Conservation (phyloP, 2,113 vertebrate genomes). For the Centropus unirufus region DNA sequence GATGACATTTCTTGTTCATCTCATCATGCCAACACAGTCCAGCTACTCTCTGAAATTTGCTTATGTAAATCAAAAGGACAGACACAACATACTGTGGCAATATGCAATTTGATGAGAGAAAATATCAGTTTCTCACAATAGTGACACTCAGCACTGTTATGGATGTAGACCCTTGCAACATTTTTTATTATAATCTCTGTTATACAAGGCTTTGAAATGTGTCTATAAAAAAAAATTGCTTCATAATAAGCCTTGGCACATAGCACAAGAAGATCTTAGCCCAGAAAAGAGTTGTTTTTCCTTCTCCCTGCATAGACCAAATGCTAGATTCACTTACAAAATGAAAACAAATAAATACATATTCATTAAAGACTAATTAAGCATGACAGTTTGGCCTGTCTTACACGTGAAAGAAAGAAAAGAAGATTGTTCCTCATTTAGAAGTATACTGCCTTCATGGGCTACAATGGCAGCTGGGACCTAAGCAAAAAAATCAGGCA, state of each 20-base stretch:
- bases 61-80: not conserved
- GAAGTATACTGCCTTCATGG: not conserved
- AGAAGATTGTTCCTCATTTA: not conserved
- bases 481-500: not conserved
- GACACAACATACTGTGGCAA: not conserved
- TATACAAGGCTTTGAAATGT: not conserved
- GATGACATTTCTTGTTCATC: not conserved
- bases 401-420: not conserved
- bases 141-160: not conserved
- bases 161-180: not conserved
- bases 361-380: slow-evolving; percentile 42
- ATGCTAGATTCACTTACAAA: slow-evolving; percentile 31
- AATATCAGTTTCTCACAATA: not conserved
- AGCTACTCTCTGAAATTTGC: slow-evolving; percentile 4
- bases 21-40: not conserved
- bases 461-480: not conserved
- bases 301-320: not conserved
- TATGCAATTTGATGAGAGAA: not conserved
- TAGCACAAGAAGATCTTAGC: not conserved
- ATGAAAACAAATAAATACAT: not conserved
- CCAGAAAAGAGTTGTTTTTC: not conserved
- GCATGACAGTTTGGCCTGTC: not conserved
- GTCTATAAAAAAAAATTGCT: not conserved
- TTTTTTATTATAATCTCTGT: not conserved
- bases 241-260: not conserved